phyloP scores from a whole-genome alignment of 2,888 invertebrate genomes.

The Harmothoe impar region DNA sequence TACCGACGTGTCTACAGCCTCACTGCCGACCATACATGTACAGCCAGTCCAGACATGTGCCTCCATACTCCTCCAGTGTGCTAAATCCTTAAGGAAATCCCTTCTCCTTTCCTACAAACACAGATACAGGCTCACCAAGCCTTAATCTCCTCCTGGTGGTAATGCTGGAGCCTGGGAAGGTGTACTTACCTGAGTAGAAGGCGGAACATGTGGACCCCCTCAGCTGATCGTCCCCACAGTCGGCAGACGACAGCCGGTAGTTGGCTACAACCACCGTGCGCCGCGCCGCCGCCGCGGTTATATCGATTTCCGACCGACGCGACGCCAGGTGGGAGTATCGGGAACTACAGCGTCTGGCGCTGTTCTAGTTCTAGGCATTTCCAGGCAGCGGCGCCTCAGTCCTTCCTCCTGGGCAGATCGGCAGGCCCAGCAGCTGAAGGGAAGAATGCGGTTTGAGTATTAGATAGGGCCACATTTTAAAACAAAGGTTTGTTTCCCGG shows the following conservation, averaged over 20 bases:
- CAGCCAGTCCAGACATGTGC: background rate
- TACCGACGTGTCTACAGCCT: background rate
- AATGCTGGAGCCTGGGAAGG: background rate
- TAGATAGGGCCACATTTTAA: no score
- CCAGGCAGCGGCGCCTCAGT: background rate
- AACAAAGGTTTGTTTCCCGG: no score
- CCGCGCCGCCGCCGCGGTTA: slow-evolving; percentile 17
- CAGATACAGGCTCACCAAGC: background rate
- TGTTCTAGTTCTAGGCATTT: background rate
- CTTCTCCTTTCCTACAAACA: no score
- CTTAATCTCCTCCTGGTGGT: background rate
- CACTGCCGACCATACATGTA: background rate
- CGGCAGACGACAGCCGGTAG: background rate
- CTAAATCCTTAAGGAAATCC: no score
- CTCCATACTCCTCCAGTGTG: background rate
- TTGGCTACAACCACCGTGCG: background rate
- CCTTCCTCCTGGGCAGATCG: no score
- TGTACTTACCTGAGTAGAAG: slow-evolving; percentile 37
- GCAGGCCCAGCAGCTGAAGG: no score
- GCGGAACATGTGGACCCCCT: slow-evolving; percentile 42
- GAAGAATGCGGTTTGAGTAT: no score
- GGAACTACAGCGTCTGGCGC: background rate
- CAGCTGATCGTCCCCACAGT: slow-evolving; percentile 10
- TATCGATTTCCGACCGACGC: background rate
- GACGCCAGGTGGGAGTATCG: background rate